Percentiles rank a stretch among this genome's conserved stretches.
Evolutionary conservation across 2,888 invertebrate genomes (phyloP).

Genomic region (Rotaria sp.): DNA sequence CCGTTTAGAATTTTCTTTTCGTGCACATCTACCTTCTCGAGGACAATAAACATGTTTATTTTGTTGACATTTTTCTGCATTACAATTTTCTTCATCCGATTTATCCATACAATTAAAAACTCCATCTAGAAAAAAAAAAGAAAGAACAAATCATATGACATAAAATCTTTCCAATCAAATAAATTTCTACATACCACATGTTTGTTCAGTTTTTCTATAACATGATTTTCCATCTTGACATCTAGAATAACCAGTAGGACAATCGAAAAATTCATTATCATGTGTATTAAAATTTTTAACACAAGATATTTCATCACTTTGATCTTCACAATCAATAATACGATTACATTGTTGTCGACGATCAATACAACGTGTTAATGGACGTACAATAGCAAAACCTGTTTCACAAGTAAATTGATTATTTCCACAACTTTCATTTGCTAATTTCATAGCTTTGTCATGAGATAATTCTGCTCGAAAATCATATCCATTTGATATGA

Average conservation of each 20-base stretch:
- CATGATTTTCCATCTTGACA: neutral
- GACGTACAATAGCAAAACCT: neutral
- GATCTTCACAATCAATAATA: constrained; percentile 23
- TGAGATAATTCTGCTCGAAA: neutral
- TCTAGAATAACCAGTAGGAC: neutral
- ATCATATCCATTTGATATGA: neutral
- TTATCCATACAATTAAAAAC: constrained; percentile 22
- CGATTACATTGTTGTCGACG: neutral
- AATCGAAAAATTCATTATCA: neutral
- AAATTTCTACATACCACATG: neutral
- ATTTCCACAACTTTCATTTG: neutral
- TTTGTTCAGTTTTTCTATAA: constrained; percentile 1
- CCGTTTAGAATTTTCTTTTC: neutral
- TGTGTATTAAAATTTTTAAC: neutral
- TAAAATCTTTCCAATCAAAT: too few species aligned
- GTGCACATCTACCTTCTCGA: neutral
- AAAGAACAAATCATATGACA: neutral
- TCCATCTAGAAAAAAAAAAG: neutral
- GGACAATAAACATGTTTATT: neutral
- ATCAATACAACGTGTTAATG: constrained; percentile 1
- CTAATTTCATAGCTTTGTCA: neutral
- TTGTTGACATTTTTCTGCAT: neutral
- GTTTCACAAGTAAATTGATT: constrained; percentile 4
- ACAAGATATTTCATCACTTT: constrained; percentile 11
- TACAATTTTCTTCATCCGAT: constrained; percentile 1